Evolutionary conservation across 2,888 invertebrate species (phyloP), one percentile per base, ranked within the genome.

Genomic region (Hypsopygia costalis): DNA sequence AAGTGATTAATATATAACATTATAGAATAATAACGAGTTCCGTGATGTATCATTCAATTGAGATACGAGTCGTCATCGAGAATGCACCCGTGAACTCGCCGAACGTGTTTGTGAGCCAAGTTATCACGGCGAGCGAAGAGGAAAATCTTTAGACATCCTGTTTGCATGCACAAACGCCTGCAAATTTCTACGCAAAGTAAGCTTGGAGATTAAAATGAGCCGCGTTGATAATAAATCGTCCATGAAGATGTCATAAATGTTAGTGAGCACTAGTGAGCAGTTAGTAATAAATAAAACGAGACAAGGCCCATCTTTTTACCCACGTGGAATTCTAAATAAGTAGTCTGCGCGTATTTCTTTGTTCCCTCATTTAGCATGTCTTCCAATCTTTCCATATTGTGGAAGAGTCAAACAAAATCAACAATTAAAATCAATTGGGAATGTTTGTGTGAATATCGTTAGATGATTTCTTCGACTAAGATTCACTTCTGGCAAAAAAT

Each of bases 91-190:
- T 60, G 60, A 66, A 65, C 61, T 59, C 45, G 57, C 55, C 57
- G 36, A 52, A 62, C 68, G 51, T 49, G 60, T 58, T 51, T 33
- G 27, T 32, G n/a, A 38, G 52, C 46, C 51, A 46, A 51, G 47
- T 49, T 36, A 46, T 37, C 46, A 46, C 52, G 56, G 44, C 52
- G 44, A 43, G 58, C 60, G 52, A 77, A 58, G 63, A 81, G 81
- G 81, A 85, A 81, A 83, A 82, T 72, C 65, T 59, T 65, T 55
- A 61, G 43, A 71, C 67, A 77, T 80, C 78, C 80, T 80, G 79
- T 77, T 81, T 63, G 61, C 52, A 63, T 69, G 66, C 66, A 66
- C 53, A 57, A 55, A 59, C 64, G 62, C 60, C 47, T 61, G 61
- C 58, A 56, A 44, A 54, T 55, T 52, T 62, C 47, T 61, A 52